Conservation (phyloP, 2,888 invertebrate genomes). For the Pammene aurita region DNA sequence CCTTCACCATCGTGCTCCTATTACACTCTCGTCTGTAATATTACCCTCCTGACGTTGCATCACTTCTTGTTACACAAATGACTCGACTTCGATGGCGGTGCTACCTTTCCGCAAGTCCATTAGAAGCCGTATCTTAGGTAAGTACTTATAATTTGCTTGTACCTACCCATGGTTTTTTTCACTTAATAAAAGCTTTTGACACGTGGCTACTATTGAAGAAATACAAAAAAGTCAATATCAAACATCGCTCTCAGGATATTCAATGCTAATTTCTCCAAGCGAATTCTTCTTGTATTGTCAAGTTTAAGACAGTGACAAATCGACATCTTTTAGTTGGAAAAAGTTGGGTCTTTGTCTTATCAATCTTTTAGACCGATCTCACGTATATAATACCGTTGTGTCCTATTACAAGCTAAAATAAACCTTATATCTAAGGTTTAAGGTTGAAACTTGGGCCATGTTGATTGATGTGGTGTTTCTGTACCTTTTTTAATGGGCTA, state of each 20-base stretch:
- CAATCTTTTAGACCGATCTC: conserved; percentile 22
- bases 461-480: background rate
- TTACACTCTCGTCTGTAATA: too few species aligned
- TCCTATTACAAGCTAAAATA: background rate
- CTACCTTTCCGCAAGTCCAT: too few species aligned
- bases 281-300: conserved; percentile 18
- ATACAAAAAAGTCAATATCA: too few species aligned
- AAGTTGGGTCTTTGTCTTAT: conserved; percentile 25
- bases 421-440: background rate
- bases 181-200: too few species aligned
- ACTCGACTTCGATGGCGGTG: too few species aligned
- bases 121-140: too few species aligned
- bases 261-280: conserved; percentile 9
- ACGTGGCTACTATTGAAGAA: too few species aligned
- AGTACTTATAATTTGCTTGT: too few species aligned
- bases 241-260: background rate
- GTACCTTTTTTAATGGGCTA: conserved; percentile 8
- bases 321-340: conserved; percentile 19
- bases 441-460: background rate
- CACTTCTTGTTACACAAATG: too few species aligned
- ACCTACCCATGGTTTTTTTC: too few species aligned
- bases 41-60: too few species aligned
- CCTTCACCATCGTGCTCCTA: too few species aligned
- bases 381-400: background rate
- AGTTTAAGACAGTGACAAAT: conserved; percentile 25